Conservation (phyloP, 2,797 vertebrate genomes). For the Lacerta bilineata region DNA sequence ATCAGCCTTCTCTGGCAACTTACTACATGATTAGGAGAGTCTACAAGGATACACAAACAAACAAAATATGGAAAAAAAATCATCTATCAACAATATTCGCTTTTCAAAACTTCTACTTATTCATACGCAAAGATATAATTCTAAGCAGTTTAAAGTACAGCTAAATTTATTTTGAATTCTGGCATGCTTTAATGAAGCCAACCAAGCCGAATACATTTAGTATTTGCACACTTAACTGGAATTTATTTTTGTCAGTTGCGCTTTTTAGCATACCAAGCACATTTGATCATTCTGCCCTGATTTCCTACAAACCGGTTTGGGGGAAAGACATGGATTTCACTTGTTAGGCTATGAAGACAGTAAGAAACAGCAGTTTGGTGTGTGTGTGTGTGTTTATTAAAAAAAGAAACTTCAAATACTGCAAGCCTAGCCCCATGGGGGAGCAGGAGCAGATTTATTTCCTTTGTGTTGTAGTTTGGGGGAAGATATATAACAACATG, state of each 20-base stretch:
- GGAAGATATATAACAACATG: neutral
- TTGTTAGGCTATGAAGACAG: neutral
- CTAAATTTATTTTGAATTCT: neutral
- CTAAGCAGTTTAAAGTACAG: too few species aligned
- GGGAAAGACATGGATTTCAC: neutral
- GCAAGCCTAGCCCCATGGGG: neutral
- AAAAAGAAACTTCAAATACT: neutral
- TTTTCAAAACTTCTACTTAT: too few species aligned
- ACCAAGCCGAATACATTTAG: neutral
- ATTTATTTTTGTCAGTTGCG: neutral
- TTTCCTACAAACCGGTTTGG: neutral
- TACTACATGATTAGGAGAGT: constrained; percentile 83
- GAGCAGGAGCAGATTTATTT: neutral
- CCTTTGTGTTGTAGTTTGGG: neutral
- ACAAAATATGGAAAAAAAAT: neutral
- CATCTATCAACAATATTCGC: too few species aligned
- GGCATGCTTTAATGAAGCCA: neutral
- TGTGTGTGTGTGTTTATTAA: neutral
- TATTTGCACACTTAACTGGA: neutral
- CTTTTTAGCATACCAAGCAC: neutral
- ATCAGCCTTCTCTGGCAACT: constrained; percentile 79
- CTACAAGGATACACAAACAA: constrained; percentile 72
- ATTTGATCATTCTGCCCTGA: neutral
- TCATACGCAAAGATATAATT: too few species aligned
- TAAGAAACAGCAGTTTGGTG: neutral